These are phyloP conservation scores for Heliangelus exortis DNA, from an alignment of 2,797 vertebrate genomes.

Conservation along the genomic window DNA sequence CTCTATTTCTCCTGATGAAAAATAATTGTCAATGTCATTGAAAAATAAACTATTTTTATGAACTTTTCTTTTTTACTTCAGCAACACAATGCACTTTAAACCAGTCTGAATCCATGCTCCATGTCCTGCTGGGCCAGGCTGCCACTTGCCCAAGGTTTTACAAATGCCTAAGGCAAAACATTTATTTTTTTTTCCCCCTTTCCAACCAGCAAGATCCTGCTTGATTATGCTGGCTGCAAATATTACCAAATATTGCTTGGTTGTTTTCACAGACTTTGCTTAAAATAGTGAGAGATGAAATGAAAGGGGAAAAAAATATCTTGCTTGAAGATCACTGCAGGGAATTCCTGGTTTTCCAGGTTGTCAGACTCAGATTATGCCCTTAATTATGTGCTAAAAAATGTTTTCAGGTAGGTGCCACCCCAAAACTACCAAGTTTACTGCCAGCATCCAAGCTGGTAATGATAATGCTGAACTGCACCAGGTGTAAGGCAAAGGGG, in stretches of 20 bases:
- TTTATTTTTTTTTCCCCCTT: background rate
- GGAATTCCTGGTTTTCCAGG: background rate
- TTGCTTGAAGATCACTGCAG: background rate
- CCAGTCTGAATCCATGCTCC: background rate
- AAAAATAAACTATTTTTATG: background rate
- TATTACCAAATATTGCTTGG: background rate
- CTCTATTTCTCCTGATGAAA: background rate
- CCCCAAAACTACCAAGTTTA: background rate
- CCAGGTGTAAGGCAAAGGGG: background rate
- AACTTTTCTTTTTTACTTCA: background rate
- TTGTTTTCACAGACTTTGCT: background rate
- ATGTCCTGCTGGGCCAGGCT: background rate
- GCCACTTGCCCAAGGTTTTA: background rate
- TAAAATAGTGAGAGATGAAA: background rate
- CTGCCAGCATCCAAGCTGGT: background rate
- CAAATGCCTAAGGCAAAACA: background rate
- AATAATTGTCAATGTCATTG: background rate
- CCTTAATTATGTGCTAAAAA: background rate
- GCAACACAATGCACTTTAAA: too few species aligned
- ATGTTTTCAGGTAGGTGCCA: background rate
- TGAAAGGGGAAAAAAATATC: background rate
- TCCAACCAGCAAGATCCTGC: background rate
- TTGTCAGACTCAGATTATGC: background rate
- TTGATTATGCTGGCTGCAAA: background rate
- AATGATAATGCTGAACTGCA: background rate